Evolutionary conservation across 2,888 invertebrate species (phyloP), one percentile per base, ranked within the genome.

Genomic region (Polyploca ridens): DNA sequence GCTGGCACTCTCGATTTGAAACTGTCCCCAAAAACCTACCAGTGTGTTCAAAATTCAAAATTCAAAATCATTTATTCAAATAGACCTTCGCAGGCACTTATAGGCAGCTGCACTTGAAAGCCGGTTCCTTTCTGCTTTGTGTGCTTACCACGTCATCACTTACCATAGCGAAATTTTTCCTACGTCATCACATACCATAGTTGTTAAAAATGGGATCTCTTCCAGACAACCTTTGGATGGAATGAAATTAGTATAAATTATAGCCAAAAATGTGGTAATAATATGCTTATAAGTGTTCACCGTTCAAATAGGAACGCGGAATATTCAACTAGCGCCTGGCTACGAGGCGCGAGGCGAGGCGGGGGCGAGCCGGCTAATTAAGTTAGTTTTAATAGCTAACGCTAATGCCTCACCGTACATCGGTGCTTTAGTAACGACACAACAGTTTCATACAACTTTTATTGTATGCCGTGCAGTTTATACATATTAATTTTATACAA

Each of bases 321-420:
- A 54, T 54, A 19, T 54, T 54, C 19, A 54, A 16, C 2, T 16
- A 54, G 54, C 54, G 54, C 7, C 19, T n/a, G 5, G 54, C 54
- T 16, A 1, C 54, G 46, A 14, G 54, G 19, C 16, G 19, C 54
- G 46, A 14, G 54, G 19, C 16, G 19, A 16, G 54, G 54, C 16
- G 19, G 3, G 19, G 19, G 19, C 54, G 54, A n/a, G 16, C 5
- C 10, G 44, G 16, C 63, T 63, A 63, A 63, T 63, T 58, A 63
- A 33, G 16, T 63, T 58, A 27, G 44, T 46, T 63, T 58, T 11
- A 58, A 63, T 58, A 33, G 16, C 33, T 58, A 58, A 41, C 16
- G 49, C 35, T 63, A 19, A 54, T 54, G 54, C 19, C 19, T 16
- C 16, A 7, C n/a, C 46, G 46, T n/a, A 46, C 19, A 10, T 19